Percentiles rank a stretch among this genome's conserved stretches.
These are phyloP conservation scores for Leptinotarsa peninsularis DNA, from an alignment of 2,888 invertebrate species.

Conservation along the genomic window DNA sequence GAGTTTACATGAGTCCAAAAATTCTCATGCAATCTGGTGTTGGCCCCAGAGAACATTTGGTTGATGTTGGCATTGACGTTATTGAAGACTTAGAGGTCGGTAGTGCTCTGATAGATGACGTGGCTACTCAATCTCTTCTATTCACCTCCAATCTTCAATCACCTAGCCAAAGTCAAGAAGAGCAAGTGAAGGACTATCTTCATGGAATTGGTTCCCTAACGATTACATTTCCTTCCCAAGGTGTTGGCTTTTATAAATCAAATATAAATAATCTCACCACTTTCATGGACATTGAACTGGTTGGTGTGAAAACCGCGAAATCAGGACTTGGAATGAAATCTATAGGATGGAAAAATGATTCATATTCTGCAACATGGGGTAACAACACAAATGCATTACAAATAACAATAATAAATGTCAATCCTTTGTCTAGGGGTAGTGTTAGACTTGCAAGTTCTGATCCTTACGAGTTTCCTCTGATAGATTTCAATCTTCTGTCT, in stretches of 20 bases:
- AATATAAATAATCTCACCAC: background rate
- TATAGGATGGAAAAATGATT: constrained; percentile 49
- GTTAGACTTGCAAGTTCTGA: constrained; percentile 62
- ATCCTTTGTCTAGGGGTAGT: constrained; percentile 70
- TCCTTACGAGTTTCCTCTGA: constrained; percentile 66
- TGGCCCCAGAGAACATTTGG: constrained; percentile 74
- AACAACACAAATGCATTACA: constrained; percentile 47
- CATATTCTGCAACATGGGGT: constrained; percentile 62
- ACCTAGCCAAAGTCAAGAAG: constrained; percentile 18
- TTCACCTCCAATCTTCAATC: constrained; percentile 75
- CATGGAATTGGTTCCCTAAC: constrained; percentile 38
- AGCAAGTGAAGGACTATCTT: constrained; percentile 69
- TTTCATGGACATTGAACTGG: constrained; percentile 24
- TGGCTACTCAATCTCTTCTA: constrained; percentile 75
- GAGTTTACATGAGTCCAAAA: constrained; percentile 84
- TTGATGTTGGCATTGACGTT: constrained; percentile 70
- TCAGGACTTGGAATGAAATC: constrained; percentile 31
- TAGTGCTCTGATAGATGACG: constrained; percentile 81
- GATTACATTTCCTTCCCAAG: background rate
- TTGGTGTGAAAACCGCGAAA: background rate
- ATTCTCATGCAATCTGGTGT: constrained; percentile 85
- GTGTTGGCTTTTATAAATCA: constrained; percentile 26
- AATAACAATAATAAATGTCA: constrained; percentile 50
- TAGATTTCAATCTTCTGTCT: constrained; percentile 76
- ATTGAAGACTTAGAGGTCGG: constrained; percentile 79